These are phyloP conservation scores for Hypsibius dujardini DNA, from an alignment of 1,140 invertebrate genomes.

Conservation along the genomic window DNA sequence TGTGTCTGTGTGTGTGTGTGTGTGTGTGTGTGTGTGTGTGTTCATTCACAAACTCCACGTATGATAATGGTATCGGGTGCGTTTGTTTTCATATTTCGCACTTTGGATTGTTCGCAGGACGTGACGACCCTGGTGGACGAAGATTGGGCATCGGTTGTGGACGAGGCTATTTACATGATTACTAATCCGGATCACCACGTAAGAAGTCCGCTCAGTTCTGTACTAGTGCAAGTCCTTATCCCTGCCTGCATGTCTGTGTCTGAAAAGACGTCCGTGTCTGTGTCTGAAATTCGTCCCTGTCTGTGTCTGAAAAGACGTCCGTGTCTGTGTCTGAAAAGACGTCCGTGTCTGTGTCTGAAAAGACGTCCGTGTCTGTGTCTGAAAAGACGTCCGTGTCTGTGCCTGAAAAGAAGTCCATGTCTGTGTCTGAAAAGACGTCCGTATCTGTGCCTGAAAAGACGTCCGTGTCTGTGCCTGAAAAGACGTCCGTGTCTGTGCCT, in stretches of 20 bases:
- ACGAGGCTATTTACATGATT: background rate
- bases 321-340: too few species aligned
- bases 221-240: background rate
- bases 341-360: too few species aligned
- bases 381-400: too few species aligned
- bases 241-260: background rate
- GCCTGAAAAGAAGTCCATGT: too few species aligned
- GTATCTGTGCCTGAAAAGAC: too few species aligned
- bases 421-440: too few species aligned
- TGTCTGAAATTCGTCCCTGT: background rate
- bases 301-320: too few species aligned
- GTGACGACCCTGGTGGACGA: background rate
- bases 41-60: background rate
- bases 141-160: constrained; percentile 10
- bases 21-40: background rate
- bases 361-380: too few species aligned
- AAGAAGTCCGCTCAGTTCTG: background rate
- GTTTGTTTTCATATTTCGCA: background rate
- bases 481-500: too few species aligned
- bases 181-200: background rate
- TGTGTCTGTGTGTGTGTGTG: too few species aligned
- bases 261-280: background rate
- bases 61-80: background rate
- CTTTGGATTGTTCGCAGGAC: too few species aligned
- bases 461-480: too few species aligned